Evolutionary conservation across 2,888 invertebrate genomes (phyloP).

Genomic region (Tridacna crocea): DNA sequence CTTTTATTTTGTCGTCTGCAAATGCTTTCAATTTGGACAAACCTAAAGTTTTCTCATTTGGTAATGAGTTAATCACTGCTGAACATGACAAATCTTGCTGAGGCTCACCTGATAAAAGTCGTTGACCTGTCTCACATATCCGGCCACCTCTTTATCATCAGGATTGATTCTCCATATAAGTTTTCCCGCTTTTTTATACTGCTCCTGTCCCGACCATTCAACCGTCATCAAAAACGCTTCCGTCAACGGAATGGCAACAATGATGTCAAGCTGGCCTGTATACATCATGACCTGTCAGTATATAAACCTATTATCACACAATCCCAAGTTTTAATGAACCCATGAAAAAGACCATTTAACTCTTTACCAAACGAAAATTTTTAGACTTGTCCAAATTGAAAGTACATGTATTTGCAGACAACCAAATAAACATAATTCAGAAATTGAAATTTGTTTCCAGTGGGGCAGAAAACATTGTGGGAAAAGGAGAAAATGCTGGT

Average conservation of each 20-base stretch:
- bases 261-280: conserved; percentile 95
- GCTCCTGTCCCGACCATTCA: conserved; percentile 88
- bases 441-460: no score
- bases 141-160: conserved; percentile 80
- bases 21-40: no score
- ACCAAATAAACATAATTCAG: no score
- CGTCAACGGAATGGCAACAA: conserved; percentile 94
- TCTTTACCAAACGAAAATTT: no score
- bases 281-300: conserved; percentile 89
- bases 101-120: conserved; percentile 79
- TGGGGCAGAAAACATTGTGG: neutral
- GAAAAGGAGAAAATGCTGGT: conserved; percentile 4
- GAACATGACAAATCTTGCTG: no score
- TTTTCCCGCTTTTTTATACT: conserved; percentile 88
- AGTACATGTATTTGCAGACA: no score
- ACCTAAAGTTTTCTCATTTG: no score
- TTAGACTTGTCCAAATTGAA: no score
- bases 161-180: conserved; percentile 87
- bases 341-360: neutral
- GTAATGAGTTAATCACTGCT: no score
- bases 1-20: no score
- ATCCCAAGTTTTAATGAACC: neutral
- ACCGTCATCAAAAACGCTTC: conserved; percentile 90
- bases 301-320: neutral
- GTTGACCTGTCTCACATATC: conserved; percentile 79